phyloP scores from a whole-genome alignment of 2,113 vertebrate species.

The Gadus macrocephalus region DNA sequence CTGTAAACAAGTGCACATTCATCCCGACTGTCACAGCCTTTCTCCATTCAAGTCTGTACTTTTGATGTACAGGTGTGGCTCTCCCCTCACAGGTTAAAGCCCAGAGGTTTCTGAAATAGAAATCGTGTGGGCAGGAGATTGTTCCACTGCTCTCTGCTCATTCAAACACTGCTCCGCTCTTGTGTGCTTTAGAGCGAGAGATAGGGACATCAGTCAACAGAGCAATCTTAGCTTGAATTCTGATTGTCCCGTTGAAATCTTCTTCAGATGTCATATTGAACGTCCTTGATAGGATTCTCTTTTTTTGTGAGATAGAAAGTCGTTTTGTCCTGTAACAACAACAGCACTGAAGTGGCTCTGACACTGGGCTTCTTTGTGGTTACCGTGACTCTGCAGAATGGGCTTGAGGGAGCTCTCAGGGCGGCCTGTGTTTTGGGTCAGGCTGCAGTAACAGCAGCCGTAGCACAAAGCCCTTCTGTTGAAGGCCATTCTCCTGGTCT shows the following conservation, averaged over 20 bases:
- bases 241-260: neutral
- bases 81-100: constrained; percentile 37
- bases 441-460: constrained; percentile 12
- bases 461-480: constrained; percentile 45
- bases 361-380: constrained; percentile 14
- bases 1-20: neutral
- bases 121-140: constrained; percentile 39
- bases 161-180: constrained; percentile 44
- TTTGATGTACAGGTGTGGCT: constrained; percentile 15
- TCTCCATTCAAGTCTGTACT: neutral
- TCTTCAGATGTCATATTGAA: too few relatives aligned
- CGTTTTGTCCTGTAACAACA: too few relatives aligned
- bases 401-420: constrained; percentile 28
- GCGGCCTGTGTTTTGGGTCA: constrained; percentile 42
- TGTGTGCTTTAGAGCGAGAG: neutral
- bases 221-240: neutral
- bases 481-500: constrained; percentile 37
- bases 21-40: too few relatives aligned
- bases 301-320: too few relatives aligned
- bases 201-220: neutral
- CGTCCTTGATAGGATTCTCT: too few relatives aligned
- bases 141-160: constrained; percentile 26
- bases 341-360: neutral
- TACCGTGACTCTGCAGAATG: constrained; percentile 62
- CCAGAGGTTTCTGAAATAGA: constrained; percentile 45